phyloP scores from a whole-genome alignment of 2,113 vertebrate species.

The Columba janthina region DNA sequence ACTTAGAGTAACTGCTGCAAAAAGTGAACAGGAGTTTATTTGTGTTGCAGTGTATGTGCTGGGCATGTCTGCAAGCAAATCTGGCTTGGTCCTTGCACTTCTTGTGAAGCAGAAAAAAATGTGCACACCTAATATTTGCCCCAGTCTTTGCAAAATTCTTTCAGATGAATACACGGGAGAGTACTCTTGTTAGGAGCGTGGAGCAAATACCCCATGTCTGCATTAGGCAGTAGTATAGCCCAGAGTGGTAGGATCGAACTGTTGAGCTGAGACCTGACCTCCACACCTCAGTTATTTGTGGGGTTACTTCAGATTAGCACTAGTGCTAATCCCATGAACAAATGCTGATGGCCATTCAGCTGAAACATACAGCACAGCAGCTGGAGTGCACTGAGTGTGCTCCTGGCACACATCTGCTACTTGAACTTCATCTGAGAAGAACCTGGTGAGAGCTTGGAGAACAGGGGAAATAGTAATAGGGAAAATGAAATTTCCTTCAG shows the following conservation, averaged over 20 bases:
- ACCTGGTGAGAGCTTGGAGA: neutral
- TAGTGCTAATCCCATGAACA: neutral
- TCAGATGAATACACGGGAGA: neutral
- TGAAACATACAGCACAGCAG: neutral
- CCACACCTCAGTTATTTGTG: neutral
- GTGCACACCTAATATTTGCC: neutral
- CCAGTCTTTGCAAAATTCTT: neutral
- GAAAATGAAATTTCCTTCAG: neutral
- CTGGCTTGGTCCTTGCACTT: neutral
- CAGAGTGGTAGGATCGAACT: neutral
- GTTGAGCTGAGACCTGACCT: neutral
- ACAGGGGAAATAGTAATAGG: too few species aligned
- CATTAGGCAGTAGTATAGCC: neutral
- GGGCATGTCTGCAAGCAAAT: neutral
- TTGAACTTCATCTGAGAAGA: neutral
- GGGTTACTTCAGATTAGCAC: neutral
- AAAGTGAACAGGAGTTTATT: neutral
- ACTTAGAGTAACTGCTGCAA: neutral
- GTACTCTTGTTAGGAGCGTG: neutral
- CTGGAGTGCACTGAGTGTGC: neutral
- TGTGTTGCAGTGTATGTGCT: neutral
- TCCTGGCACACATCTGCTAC: neutral
- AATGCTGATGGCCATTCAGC: fast-evolving
- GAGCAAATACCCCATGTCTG: neutral
- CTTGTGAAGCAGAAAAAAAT: neutral